Evolutionary conservation across 2,888 invertebrate genomes (phyloP), one percentile per base, ranked within the genome.

Genomic region (Pedicia rivosa): DNA sequence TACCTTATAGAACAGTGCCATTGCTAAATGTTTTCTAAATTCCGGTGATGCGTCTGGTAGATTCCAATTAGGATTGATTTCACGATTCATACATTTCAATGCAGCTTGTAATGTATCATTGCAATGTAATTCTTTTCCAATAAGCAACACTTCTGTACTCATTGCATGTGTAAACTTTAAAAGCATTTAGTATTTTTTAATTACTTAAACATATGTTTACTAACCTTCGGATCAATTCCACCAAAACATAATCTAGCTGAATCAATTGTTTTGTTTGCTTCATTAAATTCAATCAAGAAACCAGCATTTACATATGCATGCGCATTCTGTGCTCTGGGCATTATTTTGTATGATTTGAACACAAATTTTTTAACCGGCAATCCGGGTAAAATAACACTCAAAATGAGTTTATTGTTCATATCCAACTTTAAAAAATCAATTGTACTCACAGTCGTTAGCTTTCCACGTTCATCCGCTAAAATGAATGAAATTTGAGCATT

Each of bases 241-340:
- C 75, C 76, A 45, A 63, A 73, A 1, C 72, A 68, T 19, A 78
- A 62, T 10, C 59, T 56, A 2, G 71, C 70, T 22, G 54, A 54
- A 25, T 55, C 48, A 1, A 71, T 52, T 20, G 61, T 10, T 2
- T 12, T 52, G 40, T 60, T 46, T 41, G 59, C 50, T 32, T 60
- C 50, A 47, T 52, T 62, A 48, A 14, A 78, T 48, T 70, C 67
- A 37, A 75, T 66, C 1, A 74, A 52, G 49, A 81, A 80, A 3
- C 74, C 83, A 14, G 77, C 77, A 48, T 82, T 81, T 0, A 84
- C 74, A 34, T 76, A 68, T 0, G 82, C 80, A 48, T 78, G 78
- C 0, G 80, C 72, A 49, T 76, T 79, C 60, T 79, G 78, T 1
- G 74, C 67, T 42, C 78, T 60, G 1, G 76, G 72, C 70, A 77